phyloP scores from a whole-genome alignment of 1,140 invertebrate species.

The Ostrea denselamellosa region DNA sequence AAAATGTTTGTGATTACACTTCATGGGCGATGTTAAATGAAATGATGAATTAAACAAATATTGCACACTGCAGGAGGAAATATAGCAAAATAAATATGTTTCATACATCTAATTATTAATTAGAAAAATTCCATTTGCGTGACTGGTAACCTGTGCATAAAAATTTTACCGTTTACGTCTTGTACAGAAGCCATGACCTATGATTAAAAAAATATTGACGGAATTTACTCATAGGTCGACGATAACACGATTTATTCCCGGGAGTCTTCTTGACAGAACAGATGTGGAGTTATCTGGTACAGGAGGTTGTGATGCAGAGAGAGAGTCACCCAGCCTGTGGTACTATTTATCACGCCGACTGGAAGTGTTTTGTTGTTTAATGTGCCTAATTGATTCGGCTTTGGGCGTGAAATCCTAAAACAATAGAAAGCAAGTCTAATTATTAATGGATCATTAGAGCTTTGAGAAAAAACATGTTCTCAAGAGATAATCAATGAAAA shows the following conservation, averaged over 20 bases:
- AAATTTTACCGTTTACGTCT: neutral
- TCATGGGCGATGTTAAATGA: too few species aligned
- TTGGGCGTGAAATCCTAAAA: slow-evolving; percentile 21
- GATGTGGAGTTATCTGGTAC: neutral
- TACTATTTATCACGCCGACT: slow-evolving; percentile 13
- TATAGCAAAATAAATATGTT: too few species aligned
- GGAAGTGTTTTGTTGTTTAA: slow-evolving; percentile 16
- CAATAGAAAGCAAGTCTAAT: slow-evolving; percentile 11
- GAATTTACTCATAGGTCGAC: slow-evolving; percentile 5
- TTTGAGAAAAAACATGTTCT: neutral
- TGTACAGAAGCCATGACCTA: neutral
- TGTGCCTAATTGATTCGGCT: slow-evolving; percentile 22
- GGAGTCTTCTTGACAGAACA: neutral
- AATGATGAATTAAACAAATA: too few species aligned
- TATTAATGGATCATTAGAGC: slow-evolving; percentile 22
- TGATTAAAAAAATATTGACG: slow-evolving; percentile 1
- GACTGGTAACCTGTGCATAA: neutral
- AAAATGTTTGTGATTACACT: too few species aligned
- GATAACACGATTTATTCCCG: neutral
- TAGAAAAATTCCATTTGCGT: neutral
- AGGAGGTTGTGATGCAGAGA: neutral
- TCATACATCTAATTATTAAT: too few species aligned
- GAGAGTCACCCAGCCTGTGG: neutral
- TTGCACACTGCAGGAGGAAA: too few species aligned
- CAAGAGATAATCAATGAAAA: neutral